Percentiles rank a stretch among this genome's conserved stretches.
Evolutionary conservation across 2,113 vertebrate genomes (phyloP).

Genomic region (Saguinus imperator): DNA sequence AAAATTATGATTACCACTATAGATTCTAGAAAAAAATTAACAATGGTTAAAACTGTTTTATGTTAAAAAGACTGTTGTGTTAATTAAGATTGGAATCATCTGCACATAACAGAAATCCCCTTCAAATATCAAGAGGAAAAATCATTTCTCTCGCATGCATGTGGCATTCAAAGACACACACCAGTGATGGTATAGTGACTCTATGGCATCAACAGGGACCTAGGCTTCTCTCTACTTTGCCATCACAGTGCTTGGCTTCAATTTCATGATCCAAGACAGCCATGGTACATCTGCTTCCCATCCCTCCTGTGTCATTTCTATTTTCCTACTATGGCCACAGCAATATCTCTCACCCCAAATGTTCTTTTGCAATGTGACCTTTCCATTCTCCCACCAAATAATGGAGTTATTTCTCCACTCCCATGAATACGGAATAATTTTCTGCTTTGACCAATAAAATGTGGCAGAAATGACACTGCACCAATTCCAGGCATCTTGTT

Average conservation of each 20-base stretch:
- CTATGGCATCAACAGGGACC: accelerated
- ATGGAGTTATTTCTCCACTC: background rate
- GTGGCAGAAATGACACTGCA: background rate
- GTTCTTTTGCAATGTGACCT: background rate
- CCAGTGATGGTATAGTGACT: background rate
- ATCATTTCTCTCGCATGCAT: background rate
- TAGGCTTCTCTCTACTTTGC: background rate
- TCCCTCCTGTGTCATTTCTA: background rate
- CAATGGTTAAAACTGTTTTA: background rate
- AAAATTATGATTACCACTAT: background rate
- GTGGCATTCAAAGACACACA: background rate
- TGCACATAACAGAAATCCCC: background rate
- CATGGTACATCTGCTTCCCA: background rate
- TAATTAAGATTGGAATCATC: background rate
- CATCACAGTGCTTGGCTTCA: background rate
- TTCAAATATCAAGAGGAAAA: background rate
- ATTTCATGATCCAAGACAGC: background rate
- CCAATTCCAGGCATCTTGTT: background rate
- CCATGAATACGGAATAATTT: background rate
- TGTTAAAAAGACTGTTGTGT: background rate
- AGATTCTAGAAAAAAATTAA: background rate
- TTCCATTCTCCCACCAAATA: background rate
- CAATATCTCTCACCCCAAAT: background rate
- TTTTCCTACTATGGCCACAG: background rate
- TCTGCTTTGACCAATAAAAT: background rate